Base-by-base conservation (phyloP, 2,888 invertebrate species). In the Volucella inanis region DNA sequence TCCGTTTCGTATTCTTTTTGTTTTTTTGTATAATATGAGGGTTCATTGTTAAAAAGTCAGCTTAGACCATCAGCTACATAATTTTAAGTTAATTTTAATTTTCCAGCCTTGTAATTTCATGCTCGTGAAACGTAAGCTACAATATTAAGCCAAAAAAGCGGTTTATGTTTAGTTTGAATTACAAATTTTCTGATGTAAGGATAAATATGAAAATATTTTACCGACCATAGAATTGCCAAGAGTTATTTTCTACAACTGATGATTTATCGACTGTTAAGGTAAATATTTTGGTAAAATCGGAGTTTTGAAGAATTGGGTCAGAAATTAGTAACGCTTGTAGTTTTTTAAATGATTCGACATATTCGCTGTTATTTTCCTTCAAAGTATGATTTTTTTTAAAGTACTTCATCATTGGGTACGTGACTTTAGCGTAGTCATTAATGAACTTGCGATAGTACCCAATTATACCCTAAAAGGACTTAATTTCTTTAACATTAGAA, bases 31-130 rank as follows among this genome's bases (percentile, higher is more conserved):
- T 18, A 1, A 2, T 18, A 18, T 18, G 18, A 2, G n/a, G 54
- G 65, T 91, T 90, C 4, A 89, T 18, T 18, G n/a, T 18, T 2
- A 18, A 18, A 18, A 18, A 18, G 2, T 18, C 18, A 18, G 18
- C 90, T 82, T 18, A 85, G 31, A 10, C 62, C 71, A 8, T 83
- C 76, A 0, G 79, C 82, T 41, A 61, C 75, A 2, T 59, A 50
- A 18, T 88, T 88, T n/a, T n/a, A n/a, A n/a, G 57, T 87, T 87
- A 87, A 90, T 76, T 80, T 89, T 52, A 89, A 83, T 8, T 89
- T 62, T 82, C 91, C 90, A 92, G 8, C 91, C 59, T n/a, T 88
- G 89, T n/a, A n/a, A n/a, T n/a, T n/a, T n/a, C n/a, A n/a, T n/a
- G n/a, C n/a, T n/a, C n/a, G n/a, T n/a, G n/a, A n/a, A 91, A 79